Conservation (phyloP, 2,888 invertebrate species). For the Subacronicta megacephala region DNA sequence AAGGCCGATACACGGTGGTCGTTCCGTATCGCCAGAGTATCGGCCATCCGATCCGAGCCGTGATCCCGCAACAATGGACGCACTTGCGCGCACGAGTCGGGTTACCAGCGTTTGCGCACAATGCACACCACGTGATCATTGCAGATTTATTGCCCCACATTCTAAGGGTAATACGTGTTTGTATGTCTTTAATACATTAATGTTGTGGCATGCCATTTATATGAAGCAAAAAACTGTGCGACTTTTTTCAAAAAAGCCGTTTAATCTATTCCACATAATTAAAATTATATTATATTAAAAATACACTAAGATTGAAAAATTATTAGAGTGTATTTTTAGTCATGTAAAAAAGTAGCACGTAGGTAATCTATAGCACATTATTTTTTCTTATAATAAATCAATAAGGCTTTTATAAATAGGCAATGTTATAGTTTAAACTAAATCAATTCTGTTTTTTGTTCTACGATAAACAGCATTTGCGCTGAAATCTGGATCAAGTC, state of each 20-base stretch:
- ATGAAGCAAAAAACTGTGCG: too few species aligned
- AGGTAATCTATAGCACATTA: too few species aligned
- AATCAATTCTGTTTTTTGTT: not conserved
- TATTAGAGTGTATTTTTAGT: too few species aligned
- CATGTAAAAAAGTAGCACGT: too few species aligned
- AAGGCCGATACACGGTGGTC: slow-evolving; percentile 33
- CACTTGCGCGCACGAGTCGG: slow-evolving; percentile 54
- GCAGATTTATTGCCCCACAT: slow-evolving; percentile 44
- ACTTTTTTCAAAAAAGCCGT: too few species aligned
- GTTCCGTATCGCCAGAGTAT: slow-evolving; percentile 36
- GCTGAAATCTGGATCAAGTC: slow-evolving; percentile 4
- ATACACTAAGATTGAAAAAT: too few species aligned
- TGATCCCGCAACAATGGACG: slow-evolving; percentile 57
- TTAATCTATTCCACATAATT: too few species aligned
- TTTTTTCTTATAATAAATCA: too few species aligned
- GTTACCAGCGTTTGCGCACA: slow-evolving; percentile 50
- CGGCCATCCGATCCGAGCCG: slow-evolving; percentile 58
- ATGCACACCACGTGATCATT: slow-evolving; percentile 49
- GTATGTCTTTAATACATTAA: slow-evolving; percentile 3
- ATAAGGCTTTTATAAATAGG: too few species aligned
- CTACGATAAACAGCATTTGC: not conserved
- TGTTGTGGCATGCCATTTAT: too few species aligned
- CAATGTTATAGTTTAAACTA: too few species aligned
- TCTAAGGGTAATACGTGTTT: slow-evolving; percentile 20
- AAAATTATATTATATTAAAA: too few species aligned